phyloP scores from a whole-genome alignment of 2,888 invertebrate genomes.

The Drosophila mimica region DNA sequence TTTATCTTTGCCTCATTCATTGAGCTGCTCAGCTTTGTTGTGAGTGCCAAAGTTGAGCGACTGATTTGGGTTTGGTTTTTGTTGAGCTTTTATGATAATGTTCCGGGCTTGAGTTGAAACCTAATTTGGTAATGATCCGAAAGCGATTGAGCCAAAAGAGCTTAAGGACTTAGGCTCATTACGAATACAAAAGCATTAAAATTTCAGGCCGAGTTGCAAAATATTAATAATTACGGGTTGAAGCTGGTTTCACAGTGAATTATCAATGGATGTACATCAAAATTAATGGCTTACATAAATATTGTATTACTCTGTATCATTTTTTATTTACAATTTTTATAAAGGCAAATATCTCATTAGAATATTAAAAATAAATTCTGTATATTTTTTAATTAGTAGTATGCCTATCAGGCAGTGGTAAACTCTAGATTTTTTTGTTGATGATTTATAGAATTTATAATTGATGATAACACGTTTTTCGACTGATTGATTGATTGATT shows the following conservation, averaged over 20 bases:
- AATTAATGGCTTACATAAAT: not conserved
- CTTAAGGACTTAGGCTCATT: conserved; percentile 28
- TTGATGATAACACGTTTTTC: not conserved
- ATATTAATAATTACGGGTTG: not conserved
- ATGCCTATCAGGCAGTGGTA: too few relatives aligned
- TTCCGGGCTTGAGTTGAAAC: conserved; percentile 2
- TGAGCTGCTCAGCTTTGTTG: conserved; percentile 29
- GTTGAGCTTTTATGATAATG: conserved; percentile 5
- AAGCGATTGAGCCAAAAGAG: conserved; percentile 28
- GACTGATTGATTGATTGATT: not conserved
- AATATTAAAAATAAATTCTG: not conserved
- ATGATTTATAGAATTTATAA: not conserved
- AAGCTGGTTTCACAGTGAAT: not conserved
- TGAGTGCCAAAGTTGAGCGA: conserved; percentile 37
- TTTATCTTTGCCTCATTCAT: conserved; percentile 11
- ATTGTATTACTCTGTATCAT: not conserved
- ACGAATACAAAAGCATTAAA: conserved; percentile 2
- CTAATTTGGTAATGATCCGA: conserved; percentile 30
- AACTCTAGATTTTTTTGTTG: too few relatives aligned
- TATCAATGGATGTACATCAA: not conserved
- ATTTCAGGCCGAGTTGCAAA: not conserved
- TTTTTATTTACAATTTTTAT: not conserved
- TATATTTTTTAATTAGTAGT: not conserved
- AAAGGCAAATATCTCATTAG: not conserved
- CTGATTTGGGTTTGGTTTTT: not conserved